Base-by-base conservation (phyloP, 2,113 vertebrate genomes). In the Eulemur macaco region DNA sequence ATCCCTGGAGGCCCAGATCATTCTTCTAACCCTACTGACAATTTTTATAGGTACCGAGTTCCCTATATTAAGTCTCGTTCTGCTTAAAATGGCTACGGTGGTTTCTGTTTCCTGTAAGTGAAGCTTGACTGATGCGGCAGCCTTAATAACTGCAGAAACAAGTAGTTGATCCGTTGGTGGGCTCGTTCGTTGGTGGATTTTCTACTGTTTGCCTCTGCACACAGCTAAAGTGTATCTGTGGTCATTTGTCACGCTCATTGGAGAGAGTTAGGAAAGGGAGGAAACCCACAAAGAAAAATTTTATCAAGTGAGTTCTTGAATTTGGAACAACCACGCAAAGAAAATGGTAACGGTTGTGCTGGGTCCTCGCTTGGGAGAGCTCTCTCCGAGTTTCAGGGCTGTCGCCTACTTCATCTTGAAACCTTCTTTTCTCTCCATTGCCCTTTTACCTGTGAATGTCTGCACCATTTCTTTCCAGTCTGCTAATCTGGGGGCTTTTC, bases 41-140 rank as follows among this genome's bases (percentile, higher is more conserved):
- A 10, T 60, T 52, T 68, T 68, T 69, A n/a, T 3, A 60, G 56
- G 14, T 39, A 34, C 29, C 4, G 1, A 3, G 37, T 21, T 78
- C 29, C 1, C 3, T 47, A 4, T 8, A 2, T n/a, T 23, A 74
- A 68, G 37, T 29, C 9, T 9, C 1, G 0, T 39, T 78, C 37
- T 88, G 56, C 39, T 86, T 58, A 56, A 47, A 71, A 34, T 29
- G 39, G 47, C 50, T 14, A 25, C 13, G 10, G 52, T 9, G 37
- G 1, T 21, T 94, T 89, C 37, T 73, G 66, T 80, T 78, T 29
- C 37, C 39, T 47, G 10, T 56, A 42, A 68, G 14, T 45, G 54
- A 54, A 8, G 11, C 18, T 18, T 23, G 60, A 4, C n/a, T 1
- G 9, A 20, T 8, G 3, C 1, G 6, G 0, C n/a, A 37, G 31